A percentile compares a stretch with the other conserved stretches of the same genome.
Evolutionary conservation across 2,797 vertebrate species (phyloP).

Genomic region (Podargus strigoides): DNA sequence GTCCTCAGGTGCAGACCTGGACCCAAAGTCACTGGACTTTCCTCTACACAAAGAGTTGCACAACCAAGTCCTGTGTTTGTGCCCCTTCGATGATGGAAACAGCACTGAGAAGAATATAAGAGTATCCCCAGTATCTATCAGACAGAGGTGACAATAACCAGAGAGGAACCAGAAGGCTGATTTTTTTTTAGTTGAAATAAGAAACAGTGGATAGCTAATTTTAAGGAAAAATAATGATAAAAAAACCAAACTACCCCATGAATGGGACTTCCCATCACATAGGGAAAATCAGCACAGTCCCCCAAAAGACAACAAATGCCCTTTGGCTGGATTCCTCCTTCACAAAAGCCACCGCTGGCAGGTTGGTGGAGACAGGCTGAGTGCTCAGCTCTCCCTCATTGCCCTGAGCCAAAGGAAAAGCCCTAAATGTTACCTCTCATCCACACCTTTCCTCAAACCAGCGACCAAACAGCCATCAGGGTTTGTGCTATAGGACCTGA

Average conservation of each 20-base stretch:
- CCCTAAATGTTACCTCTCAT: neutral
- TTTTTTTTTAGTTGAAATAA: neutral
- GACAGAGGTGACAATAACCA: neutral
- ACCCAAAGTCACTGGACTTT: neutral
- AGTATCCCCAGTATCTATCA: neutral
- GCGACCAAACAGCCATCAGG: neutral
- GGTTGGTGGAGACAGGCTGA: neutral
- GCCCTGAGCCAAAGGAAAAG: neutral
- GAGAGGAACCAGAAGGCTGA: neutral
- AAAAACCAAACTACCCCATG: neutral
- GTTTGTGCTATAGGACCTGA: neutral
- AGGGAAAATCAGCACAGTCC: neutral
- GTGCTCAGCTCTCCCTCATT: neutral
- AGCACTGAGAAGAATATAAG: neutral
- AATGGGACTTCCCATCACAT: neutral
- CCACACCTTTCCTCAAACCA: neutral
- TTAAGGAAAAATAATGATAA: too few relatives aligned
- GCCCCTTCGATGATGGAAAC: neutral
- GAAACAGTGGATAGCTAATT: neutral
- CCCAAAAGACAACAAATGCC: neutral
- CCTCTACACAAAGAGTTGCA: neutral
- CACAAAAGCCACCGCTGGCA: neutral
- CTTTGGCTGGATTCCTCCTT: neutral
- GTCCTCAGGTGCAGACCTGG: neutral
- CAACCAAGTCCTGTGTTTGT: neutral